Evolutionary conservation across 2,888 invertebrate species (phyloP), one percentile per base, ranked within the genome.

Genomic region (Drosophila nigricruria): DNA sequence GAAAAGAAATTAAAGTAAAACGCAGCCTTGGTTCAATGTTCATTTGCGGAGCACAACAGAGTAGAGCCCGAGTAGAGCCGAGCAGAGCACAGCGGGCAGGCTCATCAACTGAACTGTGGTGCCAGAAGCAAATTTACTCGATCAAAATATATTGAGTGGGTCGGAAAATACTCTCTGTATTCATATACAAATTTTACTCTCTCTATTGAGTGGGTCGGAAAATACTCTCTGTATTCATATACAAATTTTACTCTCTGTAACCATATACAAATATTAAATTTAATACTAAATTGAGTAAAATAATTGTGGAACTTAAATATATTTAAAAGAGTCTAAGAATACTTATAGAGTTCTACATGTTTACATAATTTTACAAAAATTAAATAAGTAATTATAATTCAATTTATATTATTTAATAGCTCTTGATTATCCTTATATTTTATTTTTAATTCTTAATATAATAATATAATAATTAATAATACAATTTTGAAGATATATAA

Each of bases 1-100:
- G 40, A 54, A 50, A 61, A 60, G 70, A 81, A 77, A 81, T 79
- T 74, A 72, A 79, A 81, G 71, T 69, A 74, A 78, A 82, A 65
- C 65, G 61, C 60, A 56, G 58, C 36, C 54, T 36, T 20, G 45
- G 12, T 42, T 43, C 50, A 54, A 59, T 47, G 38, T 72, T 52
- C 53, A 45, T 54, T 65, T 57, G 25, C 77, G 45, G 69, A 69
- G 64, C 67, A 66, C 59, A 59, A 6, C 2, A 23, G 42, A 43
- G 23, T 1, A 23, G 23, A 43, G 23, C 18, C 16, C 25, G 45
- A 25, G 16, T 16, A 25, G 4, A 25, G 45, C 25, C 25, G 20
- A 42, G 42, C 1, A 5, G 40, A 20, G 25, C 45, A 27, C 27
- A 47, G 27, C 18, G 30, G 54, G 58, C 18, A 47, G 54, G 58